Conservation (phyloP, 2,113 vertebrate genomes). For the Tringa solitaria region DNA sequence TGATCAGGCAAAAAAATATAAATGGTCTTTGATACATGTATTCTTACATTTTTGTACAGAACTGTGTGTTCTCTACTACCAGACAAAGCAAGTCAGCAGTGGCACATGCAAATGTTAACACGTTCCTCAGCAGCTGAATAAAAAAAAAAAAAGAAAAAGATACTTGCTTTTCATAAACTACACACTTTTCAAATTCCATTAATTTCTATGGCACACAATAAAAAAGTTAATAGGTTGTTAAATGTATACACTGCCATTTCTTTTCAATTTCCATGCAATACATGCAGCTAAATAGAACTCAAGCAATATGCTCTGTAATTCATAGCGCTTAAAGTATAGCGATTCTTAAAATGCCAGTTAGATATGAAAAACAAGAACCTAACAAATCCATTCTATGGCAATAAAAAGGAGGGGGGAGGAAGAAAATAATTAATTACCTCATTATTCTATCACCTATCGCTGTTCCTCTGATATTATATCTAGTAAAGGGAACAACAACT, state of each 20-base stretch:
- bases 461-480: slow-evolving; percentile 97
- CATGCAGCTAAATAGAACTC: slow-evolving; percentile 68
- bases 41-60: slow-evolving; percentile 23
- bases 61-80: slow-evolving; percentile 13
- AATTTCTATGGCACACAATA: slow-evolving; percentile 37
- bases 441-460: slow-evolving; percentile 99
- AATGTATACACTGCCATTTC: slow-evolving; percentile 30
- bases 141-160: background rate
- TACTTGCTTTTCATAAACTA: background rate
- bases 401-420: slow-evolving; percentile 38
- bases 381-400: slow-evolving; percentile 55
- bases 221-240: slow-evolving; percentile 52
- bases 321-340: slow-evolving; percentile 46
- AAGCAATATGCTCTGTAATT: slow-evolving; percentile 56
- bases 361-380: slow-evolving; percentile 61
- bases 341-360: slow-evolving; percentile 67
- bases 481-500: slow-evolving; percentile 85
- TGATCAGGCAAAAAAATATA: background rate
- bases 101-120: slow-evolving; percentile 49
- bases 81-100: slow-evolving; percentile 43
- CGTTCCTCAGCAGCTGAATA: background rate
- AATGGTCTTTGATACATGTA: background rate
- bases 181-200: background rate
- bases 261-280: slow-evolving; percentile 58
- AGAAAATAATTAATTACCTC: slow-evolving; percentile 88